These are phyloP conservation scores for Ceratoteleas bidentatus DNA, from an alignment of 1,140 invertebrate genomes.

Conservation along the genomic window DNA sequence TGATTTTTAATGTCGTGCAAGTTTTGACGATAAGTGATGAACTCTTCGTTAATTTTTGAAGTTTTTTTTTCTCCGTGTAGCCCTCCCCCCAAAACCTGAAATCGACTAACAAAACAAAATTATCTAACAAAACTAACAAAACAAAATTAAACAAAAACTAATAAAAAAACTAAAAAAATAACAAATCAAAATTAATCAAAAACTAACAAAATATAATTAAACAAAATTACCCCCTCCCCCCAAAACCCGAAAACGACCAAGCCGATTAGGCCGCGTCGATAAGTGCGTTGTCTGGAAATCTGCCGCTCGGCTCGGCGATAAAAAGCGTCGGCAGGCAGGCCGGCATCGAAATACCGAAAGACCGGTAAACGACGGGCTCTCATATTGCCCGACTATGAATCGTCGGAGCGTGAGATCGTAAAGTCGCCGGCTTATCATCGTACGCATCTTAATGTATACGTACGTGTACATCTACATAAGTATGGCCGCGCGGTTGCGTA, in stretches of 20 bases:
- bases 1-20: too few species aligned
- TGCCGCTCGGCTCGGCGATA: slow-evolving; percentile 9
- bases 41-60: too few species aligned
- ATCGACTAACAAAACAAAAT: too few species aligned
- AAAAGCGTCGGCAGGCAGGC: slow-evolving; percentile 27
- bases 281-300: slow-evolving; percentile 12
- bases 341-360: slow-evolving; percentile 66
- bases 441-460: slow-evolving; percentile 80
- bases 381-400: slow-evolving; percentile 79
- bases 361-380: slow-evolving; percentile 76
- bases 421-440: slow-evolving; percentile 79
- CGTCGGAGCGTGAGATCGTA: slow-evolving; percentile 81
- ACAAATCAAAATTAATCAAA: too few species aligned
- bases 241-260: background rate
- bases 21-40: too few species aligned
- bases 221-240: background rate
- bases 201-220: too few species aligned
- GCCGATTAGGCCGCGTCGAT: slow-evolving; percentile 22
- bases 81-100: too few species aligned
- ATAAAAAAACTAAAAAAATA: too few species aligned
- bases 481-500: slow-evolving; percentile 66
- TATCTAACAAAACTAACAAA: too few species aligned
- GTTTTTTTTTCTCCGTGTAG: too few species aligned
- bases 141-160: too few species aligned
- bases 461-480: slow-evolving; percentile 73